These are phyloP conservation scores for Cerceris rybyensis DNA, from an alignment of 2,888 invertebrate genomes.

Conservation along the genomic window DNA sequence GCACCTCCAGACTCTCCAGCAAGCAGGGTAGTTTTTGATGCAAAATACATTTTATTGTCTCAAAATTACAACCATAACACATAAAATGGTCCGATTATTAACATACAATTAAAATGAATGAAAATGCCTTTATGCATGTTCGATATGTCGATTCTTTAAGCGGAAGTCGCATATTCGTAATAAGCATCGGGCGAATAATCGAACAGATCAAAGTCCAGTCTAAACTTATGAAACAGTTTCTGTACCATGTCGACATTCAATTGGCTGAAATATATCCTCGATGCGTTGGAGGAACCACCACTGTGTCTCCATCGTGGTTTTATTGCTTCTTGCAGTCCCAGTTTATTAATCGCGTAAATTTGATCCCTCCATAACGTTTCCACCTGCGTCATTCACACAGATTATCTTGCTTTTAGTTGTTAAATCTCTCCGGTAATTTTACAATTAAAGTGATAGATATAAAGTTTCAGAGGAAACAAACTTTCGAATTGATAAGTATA, in stretches of 20 bases:
- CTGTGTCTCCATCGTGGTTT: constrained; percentile 79
- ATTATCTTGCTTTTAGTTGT: neutral
- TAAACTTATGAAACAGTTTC: constrained; percentile 82
- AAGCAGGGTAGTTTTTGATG: too few relatives aligned
- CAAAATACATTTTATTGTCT: too few relatives aligned
- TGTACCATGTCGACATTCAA: constrained; percentile 76
- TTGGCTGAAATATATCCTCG: constrained; percentile 81
- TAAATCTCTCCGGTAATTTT: neutral
- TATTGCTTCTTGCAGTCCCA: constrained; percentile 73
- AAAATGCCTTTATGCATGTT: neutral
- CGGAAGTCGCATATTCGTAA: constrained; percentile 71
- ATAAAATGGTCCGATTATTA: too few relatives aligned
- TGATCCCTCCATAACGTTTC: constrained; percentile 84
- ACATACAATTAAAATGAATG: too few relatives aligned
- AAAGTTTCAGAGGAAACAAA: too few relatives aligned
- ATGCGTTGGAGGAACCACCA: constrained; percentile 72
- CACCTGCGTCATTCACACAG: constrained; percentile 72
- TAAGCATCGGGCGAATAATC: constrained; percentile 81
- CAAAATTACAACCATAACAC: too few relatives aligned
- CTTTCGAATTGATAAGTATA: too few relatives aligned
- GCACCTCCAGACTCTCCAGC: too few relatives aligned
- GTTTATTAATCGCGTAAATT: constrained; percentile 78
- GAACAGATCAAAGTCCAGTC: constrained; percentile 83
- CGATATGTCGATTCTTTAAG: neutral
- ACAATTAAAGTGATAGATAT: too few relatives aligned